Evolutionary conservation across 2,113 vertebrate genomes (phyloP).

Genomic region (Alosa alosa): DNA sequence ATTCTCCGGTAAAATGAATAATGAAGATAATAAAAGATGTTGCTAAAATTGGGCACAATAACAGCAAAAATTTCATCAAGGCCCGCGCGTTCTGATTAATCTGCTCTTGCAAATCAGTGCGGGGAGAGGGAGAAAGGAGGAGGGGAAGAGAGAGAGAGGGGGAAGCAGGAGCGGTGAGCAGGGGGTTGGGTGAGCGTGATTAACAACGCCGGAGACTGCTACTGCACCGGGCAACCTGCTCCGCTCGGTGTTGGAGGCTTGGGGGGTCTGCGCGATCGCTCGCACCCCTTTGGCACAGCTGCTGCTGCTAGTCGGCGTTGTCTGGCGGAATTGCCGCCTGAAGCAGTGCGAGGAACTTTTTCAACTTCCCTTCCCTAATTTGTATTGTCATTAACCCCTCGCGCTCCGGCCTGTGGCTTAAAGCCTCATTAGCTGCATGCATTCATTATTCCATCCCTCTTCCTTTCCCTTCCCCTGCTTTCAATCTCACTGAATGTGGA

Average conservation of each 20-base stretch:
- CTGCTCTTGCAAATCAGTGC: constrained; percentile 96
- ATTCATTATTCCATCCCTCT: background rate
- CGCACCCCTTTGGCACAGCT: constrained; percentile 51
- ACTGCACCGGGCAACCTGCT: constrained; percentile 71
- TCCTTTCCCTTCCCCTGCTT: background rate
- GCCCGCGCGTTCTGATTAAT: constrained; percentile 95
- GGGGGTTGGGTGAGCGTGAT: constrained; percentile 77
- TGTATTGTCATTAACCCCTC: constrained; percentile 58
- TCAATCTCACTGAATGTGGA: background rate
- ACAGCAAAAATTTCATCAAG: constrained; percentile 99
- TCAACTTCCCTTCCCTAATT: constrained; percentile 43
- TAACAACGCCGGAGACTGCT: constrained; percentile 81
- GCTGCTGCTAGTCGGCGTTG: constrained; percentile 61
- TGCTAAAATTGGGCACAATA: constrained; percentile 99
- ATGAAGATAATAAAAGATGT: constrained; percentile 99
- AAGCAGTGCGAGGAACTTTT: constrained; percentile 51
- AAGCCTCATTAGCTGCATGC: constrained; percentile 36
- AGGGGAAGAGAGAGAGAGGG: background rate
- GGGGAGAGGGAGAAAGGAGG: constrained; percentile 62
- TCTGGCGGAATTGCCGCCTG: constrained; percentile 60
- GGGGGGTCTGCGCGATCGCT: constrained; percentile 45
- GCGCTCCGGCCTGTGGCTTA: constrained; percentile 39
- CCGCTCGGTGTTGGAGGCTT: constrained; percentile 64
- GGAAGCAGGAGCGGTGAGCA: background rate
- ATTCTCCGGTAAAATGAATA: constrained; percentile 94